A percentile compares a stretch with the other conserved stretches of the same genome.
Conservation (phyloP, 37 sponge, comb jelly and placozoan genomes). For the Bolinopsis microptera region DNA sequence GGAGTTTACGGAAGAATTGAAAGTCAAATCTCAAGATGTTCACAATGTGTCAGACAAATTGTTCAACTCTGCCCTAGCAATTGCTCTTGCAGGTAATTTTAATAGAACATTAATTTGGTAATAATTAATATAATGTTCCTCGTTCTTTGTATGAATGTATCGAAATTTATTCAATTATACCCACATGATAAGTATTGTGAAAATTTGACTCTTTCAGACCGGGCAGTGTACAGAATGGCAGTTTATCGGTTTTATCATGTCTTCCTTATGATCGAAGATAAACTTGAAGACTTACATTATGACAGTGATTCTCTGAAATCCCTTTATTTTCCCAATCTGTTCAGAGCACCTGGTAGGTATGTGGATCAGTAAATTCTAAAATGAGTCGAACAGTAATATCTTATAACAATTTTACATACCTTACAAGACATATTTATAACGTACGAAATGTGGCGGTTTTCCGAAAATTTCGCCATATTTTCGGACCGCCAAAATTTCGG, state of each 20-base stretch:
- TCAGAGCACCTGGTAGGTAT: constrained; percentile 4
- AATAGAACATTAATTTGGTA: not conserved
- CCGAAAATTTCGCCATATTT: no score
- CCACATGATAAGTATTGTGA: no score
- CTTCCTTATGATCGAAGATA: constrained; percentile 17
- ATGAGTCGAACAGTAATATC: no score
- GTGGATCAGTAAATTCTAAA: not conserved
- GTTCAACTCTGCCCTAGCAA: constrained; percentile 5
- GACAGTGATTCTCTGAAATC: not conserved
- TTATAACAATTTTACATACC: no score
- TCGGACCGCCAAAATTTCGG: no score
- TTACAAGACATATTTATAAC: no score
- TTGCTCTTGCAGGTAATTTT: constrained; percentile 37
- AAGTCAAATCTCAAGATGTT: not conserved
- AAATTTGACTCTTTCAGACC: constrained; percentile 42
- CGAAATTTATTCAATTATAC: no score
- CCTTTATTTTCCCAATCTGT: constrained; percentile 25
- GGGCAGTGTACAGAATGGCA: constrained; percentile 37
- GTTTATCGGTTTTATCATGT: constrained; percentile 46
- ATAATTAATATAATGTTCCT: not conserved
- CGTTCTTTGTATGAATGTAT: not conserved
- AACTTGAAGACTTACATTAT: constrained; percentile 1
- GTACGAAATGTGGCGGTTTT: no score
- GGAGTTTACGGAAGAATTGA: constrained; percentile 40
- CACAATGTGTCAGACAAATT: constrained; percentile 48